Percentiles rank a stretch among this genome's conserved stretches.
phyloP scores from a whole-genome alignment of 1,140 invertebrate genomes.

The Drosophila neocordata region DNA sequence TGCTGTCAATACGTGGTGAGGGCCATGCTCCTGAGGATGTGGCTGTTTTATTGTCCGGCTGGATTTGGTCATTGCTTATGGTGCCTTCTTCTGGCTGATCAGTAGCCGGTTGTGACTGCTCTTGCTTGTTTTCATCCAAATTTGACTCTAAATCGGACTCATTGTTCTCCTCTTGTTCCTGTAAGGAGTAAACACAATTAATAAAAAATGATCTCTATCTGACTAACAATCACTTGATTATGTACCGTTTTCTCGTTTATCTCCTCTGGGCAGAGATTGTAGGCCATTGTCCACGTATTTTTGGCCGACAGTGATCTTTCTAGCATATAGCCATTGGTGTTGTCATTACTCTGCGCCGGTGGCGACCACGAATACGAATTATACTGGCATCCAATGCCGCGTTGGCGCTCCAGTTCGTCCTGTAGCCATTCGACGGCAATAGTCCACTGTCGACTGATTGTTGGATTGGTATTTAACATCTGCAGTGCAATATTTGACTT shows the following conservation, averaged over 20 bases:
- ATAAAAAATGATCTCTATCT: background rate
- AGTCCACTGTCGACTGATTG: constrained; percentile 93
- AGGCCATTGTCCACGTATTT: constrained; percentile 93
- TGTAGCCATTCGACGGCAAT: constrained; percentile 96
- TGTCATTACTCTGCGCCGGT: constrained; percentile 96
- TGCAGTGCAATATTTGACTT: constrained; percentile 90
- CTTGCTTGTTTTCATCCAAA: constrained; percentile 65
- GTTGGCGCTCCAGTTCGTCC: constrained; percentile 92
- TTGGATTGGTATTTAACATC: constrained; percentile 89
- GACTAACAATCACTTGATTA: background rate
- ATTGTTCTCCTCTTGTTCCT: constrained; percentile 81
- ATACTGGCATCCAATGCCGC: constrained; percentile 86
- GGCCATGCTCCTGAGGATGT: constrained; percentile 59
- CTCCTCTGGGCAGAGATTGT: constrained; percentile 91
- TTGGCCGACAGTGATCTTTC: constrained; percentile 96
- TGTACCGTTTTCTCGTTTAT: constrained; percentile 83
- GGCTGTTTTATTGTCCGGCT: constrained; percentile 46
- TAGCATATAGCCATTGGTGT: constrained; percentile 96
- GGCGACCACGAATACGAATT: constrained; percentile 95
- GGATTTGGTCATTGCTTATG: constrained; percentile 22
- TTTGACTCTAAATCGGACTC: constrained; percentile 79
- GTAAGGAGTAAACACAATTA: constrained; percentile 13
- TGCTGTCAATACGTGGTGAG: constrained; percentile 39
- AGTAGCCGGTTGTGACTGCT: constrained; percentile 30
- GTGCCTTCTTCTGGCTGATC: constrained; percentile 15